Base-by-base conservation (phyloP, 2,797 vertebrate species). In the Nannoperca obscura region DNA sequence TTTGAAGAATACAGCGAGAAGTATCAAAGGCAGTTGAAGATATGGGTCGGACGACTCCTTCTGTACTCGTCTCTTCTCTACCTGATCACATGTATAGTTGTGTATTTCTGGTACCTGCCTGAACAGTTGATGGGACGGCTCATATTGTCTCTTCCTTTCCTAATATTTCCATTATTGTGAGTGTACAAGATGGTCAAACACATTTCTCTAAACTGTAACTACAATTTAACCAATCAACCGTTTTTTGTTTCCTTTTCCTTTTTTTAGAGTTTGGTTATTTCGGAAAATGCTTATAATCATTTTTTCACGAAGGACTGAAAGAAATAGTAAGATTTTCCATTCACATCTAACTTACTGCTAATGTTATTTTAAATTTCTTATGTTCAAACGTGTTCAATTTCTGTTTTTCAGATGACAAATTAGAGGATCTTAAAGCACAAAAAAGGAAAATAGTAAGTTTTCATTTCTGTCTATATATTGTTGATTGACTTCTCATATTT, bases 371-470 rank as follows among this genome's bases (percentile, higher is more conserved):
- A 40, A 13, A 13, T 38, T 44, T 14, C 47, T 71, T 8, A 20
- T 47, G 6, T 70, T 44, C 1, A 74, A 66, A 40, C 7, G 47
- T 75, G 15, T 78, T 20, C 1, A 38, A 24, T 63, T 52, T 22
- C 52, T 24, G 3, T n/a, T 53, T 86, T 92, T 85, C 81, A 99
- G 98, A 97, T 96, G 97, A 98, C 86, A 98, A 97, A 0, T 91
- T 99, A 85, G 97, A 98, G 87, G 97, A 98, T 82, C 94, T 99
- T 84, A 99, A 97, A 92, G 93, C 89, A 75, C 95, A 97, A 88
- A 99, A 98, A 95, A 96, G 96, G 91, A 99, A 98, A 97, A 99
- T 99, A 90, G 98, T 99, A 96, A 97, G 98, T 22, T 80, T 69
- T 72, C n/a, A 24, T 69, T 2, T 74, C 40, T 64, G 0, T 32